Percentiles rank a stretch among this genome's conserved stretches.
Conservation (phyloP, 2,888 invertebrate genomes). For the Balanococcus diminutus region DNA sequence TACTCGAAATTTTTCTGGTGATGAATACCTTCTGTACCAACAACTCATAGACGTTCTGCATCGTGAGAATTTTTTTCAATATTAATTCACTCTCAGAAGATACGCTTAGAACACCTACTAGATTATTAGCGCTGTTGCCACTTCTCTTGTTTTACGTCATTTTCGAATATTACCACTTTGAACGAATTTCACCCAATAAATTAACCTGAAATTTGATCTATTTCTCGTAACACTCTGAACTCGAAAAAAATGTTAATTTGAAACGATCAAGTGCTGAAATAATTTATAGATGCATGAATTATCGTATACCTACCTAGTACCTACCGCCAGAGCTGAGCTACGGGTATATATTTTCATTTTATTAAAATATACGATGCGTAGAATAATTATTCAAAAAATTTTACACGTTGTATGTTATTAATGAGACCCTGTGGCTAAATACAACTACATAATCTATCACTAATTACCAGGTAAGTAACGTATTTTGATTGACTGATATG, state of each 20-base stretch:
- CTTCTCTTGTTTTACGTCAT: neutral
- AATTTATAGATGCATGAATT: no score
- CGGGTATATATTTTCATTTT: neutral
- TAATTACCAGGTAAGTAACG: conserved; percentile 24
- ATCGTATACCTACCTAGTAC: no score
- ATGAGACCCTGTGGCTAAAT: conserved; percentile 18
- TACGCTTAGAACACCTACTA: no score
- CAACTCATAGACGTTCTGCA: no score
- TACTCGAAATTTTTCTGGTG: no score
- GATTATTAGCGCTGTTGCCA: neutral
- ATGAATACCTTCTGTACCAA: no score
- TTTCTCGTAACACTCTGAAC: neutral
- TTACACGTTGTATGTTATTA: conserved; percentile 5
- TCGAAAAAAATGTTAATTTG: conserved; percentile 23
- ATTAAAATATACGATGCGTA: neutral
- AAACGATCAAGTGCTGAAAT: conserved; percentile 8
- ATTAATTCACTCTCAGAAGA: no score
- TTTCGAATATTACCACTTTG: neutral
- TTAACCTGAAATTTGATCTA: neutral
- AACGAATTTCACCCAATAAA: neutral
- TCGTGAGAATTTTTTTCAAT: no score
- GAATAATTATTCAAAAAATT: conserved; percentile 35
- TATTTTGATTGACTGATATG: conserved; percentile 32
- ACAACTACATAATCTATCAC: neutral
- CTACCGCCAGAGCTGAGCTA: neutral